phyloP scores from a whole-genome alignment of 1,140 invertebrate genomes.

The Brachionus rotundiformis region DNA sequence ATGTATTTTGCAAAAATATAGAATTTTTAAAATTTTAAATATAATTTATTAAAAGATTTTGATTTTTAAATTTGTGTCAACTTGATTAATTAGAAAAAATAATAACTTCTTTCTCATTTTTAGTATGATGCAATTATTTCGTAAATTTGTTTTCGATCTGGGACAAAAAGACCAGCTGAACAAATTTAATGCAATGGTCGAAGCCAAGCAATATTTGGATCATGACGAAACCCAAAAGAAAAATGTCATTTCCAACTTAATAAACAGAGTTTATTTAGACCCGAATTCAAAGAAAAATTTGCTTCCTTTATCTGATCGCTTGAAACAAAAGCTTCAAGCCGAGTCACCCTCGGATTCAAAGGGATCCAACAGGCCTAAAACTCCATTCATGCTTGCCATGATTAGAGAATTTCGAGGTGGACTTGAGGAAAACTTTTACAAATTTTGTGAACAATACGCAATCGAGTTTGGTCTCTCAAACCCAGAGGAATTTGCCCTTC shows the following conservation, averaged over 20 bases:
- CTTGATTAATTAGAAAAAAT: too few relatives aligned
- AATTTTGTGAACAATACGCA: slow-evolving; percentile 35
- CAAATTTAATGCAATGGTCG: slow-evolving; percentile 43
- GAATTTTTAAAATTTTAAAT: background rate
- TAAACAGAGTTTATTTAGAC: slow-evolving; percentile 25
- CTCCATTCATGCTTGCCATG: slow-evolving; percentile 10
- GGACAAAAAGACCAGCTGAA: slow-evolving; percentile 47
- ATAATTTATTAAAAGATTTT: too few relatives aligned
- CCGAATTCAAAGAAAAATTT: slow-evolving; percentile 32
- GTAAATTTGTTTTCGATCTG: slow-evolving; percentile 36
- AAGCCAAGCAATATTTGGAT: slow-evolving; percentile 37
- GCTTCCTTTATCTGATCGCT: slow-evolving; percentile 18
- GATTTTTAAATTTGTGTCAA: too few relatives aligned
- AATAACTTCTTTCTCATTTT: background rate
- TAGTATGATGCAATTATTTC: slow-evolving; percentile 50
- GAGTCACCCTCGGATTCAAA: background rate
- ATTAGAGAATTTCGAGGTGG: slow-evolving; percentile 6
- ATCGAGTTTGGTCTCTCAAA: background rate
- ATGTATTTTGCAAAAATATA: too few relatives aligned
- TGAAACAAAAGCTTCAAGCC: slow-evolving; percentile 3
- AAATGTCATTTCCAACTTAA: background rate
- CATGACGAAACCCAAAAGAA: slow-evolving; percentile 28
- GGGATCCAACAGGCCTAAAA: background rate
- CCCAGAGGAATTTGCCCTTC: background rate
- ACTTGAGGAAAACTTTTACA: slow-evolving; percentile 34